Percentiles rank a stretch among this genome's conserved stretches.
Evolutionary conservation across 1,140 invertebrate species (phyloP).

Genomic region (honey bee (Apis mellifera)): DNA sequence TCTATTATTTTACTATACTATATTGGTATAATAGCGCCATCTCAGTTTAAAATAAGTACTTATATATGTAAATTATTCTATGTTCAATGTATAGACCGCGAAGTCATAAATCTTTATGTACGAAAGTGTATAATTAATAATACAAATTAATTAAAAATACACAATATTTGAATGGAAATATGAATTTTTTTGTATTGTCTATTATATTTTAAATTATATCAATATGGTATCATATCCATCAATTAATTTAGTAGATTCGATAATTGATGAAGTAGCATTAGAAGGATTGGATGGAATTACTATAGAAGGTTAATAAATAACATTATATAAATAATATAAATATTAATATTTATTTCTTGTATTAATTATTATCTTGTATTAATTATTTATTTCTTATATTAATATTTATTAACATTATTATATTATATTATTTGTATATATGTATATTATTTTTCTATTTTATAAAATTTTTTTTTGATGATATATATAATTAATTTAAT

Average conservation of each 20-base stretch:
- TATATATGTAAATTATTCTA: no score
- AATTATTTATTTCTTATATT: conserved; percentile 2
- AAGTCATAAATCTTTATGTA: no score
- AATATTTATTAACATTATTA: background rate
- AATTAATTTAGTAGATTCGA: conserved; percentile 70
- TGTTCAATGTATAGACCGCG: no score
- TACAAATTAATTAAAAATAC: no score
- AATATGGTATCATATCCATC: conserved; percentile 59
- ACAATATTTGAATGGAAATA: background rate
- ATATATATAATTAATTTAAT: background rate
- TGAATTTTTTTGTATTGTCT: background rate
- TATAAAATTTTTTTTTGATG: background rate
- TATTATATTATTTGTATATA: background rate
- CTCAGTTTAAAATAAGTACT: no score
- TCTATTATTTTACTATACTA: no score
- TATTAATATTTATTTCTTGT: background rate
- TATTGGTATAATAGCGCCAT: no score
- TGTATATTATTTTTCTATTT: background rate
- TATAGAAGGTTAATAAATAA: conserved; percentile 82
- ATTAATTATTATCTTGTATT: no score
- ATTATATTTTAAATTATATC: background rate
- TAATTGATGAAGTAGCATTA: conserved; percentile 89
- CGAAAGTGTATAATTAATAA: no score
- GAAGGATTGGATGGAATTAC: conserved; percentile 93
- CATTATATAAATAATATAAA: background rate